These are phyloP conservation scores for Stegophylla sp. DNA, from an alignment of 2,888 invertebrate species.

Conservation along the genomic window DNA sequence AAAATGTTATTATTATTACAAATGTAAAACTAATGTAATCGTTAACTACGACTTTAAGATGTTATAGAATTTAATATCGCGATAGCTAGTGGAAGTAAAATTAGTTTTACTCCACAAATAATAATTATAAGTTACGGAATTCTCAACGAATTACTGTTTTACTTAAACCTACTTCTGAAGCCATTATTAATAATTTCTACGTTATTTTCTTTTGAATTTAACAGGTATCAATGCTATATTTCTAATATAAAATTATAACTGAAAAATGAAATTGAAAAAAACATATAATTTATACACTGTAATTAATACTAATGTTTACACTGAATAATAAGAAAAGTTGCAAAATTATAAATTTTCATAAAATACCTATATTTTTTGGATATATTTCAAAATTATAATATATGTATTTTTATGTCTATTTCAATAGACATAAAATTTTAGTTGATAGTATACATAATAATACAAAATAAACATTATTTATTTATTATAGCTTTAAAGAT, in stretches of 20 bases:
- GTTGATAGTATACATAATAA: too few relatives aligned
- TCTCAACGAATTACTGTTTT: conserved; percentile 18
- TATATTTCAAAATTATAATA: too few relatives aligned
- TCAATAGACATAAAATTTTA: too few relatives aligned
- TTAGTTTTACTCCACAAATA: conserved; percentile 9
- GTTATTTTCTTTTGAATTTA: background rate
- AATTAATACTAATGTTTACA: background rate
- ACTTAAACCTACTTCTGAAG: background rate
- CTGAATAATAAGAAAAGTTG: background rate
- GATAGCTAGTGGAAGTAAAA: conserved; percentile 20
- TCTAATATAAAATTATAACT: conserved; percentile 6
- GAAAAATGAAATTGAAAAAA: background rate
- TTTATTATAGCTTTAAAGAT: too few relatives aligned
- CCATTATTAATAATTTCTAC: conserved; percentile 16
- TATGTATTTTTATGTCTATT: too few relatives aligned
- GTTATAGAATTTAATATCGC: background rate
- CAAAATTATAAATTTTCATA: too few relatives aligned
- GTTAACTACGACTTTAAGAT: too few relatives aligned
- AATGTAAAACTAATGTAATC: too few relatives aligned
- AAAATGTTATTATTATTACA: too few relatives aligned
- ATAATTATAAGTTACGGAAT: conserved; percentile 22
- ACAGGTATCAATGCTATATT: background rate
- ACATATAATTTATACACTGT: background rate
- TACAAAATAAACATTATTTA: too few relatives aligned
- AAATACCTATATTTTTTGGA: too few relatives aligned